A percentile compares a stretch with the other conserved stretches of the same genome.
phyloP scores from a whole-genome alignment of 1,140 invertebrate species.

The Archivesica marissinica region DNA sequence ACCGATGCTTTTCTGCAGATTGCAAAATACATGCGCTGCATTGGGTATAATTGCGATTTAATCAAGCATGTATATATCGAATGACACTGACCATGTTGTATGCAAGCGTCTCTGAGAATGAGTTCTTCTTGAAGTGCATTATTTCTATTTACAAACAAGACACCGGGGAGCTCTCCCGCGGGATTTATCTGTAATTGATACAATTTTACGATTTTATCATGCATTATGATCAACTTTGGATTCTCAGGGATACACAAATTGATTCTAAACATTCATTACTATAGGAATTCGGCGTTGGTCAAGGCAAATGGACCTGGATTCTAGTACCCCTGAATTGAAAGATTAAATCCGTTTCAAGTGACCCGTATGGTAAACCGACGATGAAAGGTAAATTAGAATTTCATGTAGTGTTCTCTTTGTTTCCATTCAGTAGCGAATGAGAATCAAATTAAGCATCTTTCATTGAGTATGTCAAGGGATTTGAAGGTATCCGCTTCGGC shows the following conservation, averaged over 20 bases:
- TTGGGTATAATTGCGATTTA: conserved; percentile 20
- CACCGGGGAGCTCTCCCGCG: conserved; percentile 12
- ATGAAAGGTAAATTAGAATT: conserved; percentile 60
- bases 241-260: conserved; percentile 32
- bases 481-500: conserved; percentile 7
- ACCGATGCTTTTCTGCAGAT: background rate
- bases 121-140: background rate
- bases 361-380: conserved; percentile 15
- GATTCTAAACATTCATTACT: conserved; percentile 56
- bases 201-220: conserved; percentile 45
- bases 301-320: background rate
- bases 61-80: conserved; percentile 22
- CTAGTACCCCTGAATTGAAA: conserved; percentile 17
- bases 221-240: conserved; percentile 28
- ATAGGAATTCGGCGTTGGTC: conserved; percentile 33
- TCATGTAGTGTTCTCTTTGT: conserved; percentile 43
- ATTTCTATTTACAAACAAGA: conserved; percentile 45
- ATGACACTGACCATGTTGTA: conserved; percentile 39
- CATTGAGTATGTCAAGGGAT: conserved; percentile 38
- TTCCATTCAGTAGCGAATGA: conserved; percentile 15
- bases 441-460: conserved; percentile 51
- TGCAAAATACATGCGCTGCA: conserved; percentile 32
- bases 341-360: conserved; percentile 37
- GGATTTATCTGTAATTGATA: conserved; percentile 41
- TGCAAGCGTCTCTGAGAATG: conserved; percentile 5